Conservation (phyloP, 2,888 invertebrate genomes). For the Plusia festucae region DNA sequence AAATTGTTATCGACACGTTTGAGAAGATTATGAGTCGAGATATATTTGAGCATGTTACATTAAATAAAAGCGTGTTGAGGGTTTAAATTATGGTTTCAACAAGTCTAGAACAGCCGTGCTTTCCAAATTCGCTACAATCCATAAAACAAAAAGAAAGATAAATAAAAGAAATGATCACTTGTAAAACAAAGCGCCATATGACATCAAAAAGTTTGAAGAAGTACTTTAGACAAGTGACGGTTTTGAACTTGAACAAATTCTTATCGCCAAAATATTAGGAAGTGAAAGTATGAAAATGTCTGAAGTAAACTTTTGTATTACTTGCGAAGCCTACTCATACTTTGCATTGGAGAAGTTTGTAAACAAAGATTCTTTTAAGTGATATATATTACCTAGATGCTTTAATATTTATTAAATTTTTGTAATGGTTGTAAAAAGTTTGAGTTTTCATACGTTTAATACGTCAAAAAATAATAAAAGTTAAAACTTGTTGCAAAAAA, state of each 20-base stretch:
- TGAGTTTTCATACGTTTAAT: background rate
- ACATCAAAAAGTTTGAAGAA: constrained; percentile 1
- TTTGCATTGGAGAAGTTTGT: constrained; percentile 9
- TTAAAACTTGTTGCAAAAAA: too few species aligned
- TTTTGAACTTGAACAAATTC: constrained; percentile 12
- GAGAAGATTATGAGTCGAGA: too few species aligned
- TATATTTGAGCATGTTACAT: too few species aligned
- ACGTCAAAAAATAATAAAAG: too few species aligned
- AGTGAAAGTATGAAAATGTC: background rate
- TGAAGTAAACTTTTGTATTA: constrained; percentile 14
- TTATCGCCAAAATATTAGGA: constrained; percentile 13
- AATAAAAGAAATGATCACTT: constrained; percentile 1
- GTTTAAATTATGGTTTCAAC: too few species aligned
- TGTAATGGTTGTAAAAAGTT: background rate
- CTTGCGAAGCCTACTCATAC: constrained; percentile 6
- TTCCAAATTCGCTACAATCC: too few species aligned
- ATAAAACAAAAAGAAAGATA: background rate
- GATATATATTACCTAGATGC: constrained; percentile 5
- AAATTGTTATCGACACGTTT: background rate
- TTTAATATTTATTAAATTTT: background rate
- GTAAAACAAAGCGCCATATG: background rate
- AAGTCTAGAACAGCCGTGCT: too few species aligned
- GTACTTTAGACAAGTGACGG: constrained; percentile 5
- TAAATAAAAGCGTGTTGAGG: too few species aligned
- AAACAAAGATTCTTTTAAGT: constrained; percentile 6